These are phyloP conservation scores for Mungos mungo DNA, from an alignment of 2,113 vertebrate species.

Conservation along the genomic window DNA sequence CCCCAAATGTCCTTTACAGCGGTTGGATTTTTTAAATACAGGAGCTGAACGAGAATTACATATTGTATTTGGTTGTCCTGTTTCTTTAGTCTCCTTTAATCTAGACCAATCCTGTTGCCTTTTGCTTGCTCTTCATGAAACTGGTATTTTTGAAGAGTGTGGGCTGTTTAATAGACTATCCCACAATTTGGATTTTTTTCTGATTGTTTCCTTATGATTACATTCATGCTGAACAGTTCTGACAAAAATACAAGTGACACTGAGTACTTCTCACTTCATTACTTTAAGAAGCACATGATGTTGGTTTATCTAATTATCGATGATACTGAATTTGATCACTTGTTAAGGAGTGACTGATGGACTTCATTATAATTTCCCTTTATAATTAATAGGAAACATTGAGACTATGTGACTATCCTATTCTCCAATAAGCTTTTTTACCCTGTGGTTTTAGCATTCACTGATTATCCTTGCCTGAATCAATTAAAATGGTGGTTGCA, in stretches of 20 bases:
- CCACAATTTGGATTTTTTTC: neutral
- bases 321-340: slow-evolving; percentile 2
- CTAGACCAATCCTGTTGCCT: neutral
- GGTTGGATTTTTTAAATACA: slow-evolving; percentile 1
- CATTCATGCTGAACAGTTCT: neutral
- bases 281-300: neutral
- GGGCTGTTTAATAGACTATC: neutral
- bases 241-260: neutral
- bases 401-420: neutral
- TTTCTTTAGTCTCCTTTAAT: slow-evolving; percentile 8
- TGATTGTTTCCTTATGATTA: slow-evolving; percentile 11
- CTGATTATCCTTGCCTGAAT: neutral
- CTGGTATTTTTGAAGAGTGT: neutral
- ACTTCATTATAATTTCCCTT: neutral
- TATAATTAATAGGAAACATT: neutral
- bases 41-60: neutral
- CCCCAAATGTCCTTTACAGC: neutral
- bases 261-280: neutral
- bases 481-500: neutral
- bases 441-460: neutral
- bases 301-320: neutral
- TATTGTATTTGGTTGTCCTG: slow-evolving; percentile 41
- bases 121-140: neutral
- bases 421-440: neutral
- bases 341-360: neutral